Conservation (phyloP, 2,888 invertebrate genomes). For the Drosophila kanekoi region DNA sequence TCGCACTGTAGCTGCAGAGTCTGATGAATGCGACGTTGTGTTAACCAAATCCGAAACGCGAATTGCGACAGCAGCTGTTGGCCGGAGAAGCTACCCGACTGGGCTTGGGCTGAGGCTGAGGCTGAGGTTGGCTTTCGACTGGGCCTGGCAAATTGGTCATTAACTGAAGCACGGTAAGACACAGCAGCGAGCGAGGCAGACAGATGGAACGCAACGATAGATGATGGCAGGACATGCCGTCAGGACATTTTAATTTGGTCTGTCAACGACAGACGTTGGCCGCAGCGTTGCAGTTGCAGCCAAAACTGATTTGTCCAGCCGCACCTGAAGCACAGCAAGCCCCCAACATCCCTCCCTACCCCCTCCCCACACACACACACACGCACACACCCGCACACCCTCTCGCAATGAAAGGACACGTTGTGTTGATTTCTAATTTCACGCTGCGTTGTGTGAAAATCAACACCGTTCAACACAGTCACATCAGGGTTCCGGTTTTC, state of each 20-base stretch:
- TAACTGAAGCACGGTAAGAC: constrained; percentile 62
- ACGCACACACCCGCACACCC: not conserved
- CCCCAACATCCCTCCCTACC: not conserved
- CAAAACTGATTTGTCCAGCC: constrained; percentile 55
- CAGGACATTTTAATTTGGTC: constrained; percentile 81
- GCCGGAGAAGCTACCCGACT: constrained; percentile 5
- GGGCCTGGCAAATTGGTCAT: constrained; percentile 75
- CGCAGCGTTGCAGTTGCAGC: constrained; percentile 45
- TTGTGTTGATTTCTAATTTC: constrained; percentile 82
- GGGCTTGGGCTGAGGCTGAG: not conserved
- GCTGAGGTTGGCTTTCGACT: constrained; percentile 27
- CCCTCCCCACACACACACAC: not conserved
- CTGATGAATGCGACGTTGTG: constrained; percentile 61
- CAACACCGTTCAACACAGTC: constrained; percentile 65
- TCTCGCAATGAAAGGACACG: constrained; percentile 45
- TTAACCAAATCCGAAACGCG: constrained; percentile 65
- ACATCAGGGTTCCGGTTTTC: constrained; percentile 6
- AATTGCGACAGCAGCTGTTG: constrained; percentile 74
- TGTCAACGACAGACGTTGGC: constrained; percentile 78
- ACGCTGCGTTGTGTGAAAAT: constrained; percentile 82
- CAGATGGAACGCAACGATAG: constrained; percentile 39
- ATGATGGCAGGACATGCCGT: constrained; percentile 51
- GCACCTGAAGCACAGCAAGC: constrained; percentile 63
- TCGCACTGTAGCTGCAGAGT: constrained; percentile 44
- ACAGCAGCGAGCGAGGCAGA: constrained; percentile 21